Conservation (phyloP, 2,113 vertebrate species). For the Oncorhynchus masou region DNA sequence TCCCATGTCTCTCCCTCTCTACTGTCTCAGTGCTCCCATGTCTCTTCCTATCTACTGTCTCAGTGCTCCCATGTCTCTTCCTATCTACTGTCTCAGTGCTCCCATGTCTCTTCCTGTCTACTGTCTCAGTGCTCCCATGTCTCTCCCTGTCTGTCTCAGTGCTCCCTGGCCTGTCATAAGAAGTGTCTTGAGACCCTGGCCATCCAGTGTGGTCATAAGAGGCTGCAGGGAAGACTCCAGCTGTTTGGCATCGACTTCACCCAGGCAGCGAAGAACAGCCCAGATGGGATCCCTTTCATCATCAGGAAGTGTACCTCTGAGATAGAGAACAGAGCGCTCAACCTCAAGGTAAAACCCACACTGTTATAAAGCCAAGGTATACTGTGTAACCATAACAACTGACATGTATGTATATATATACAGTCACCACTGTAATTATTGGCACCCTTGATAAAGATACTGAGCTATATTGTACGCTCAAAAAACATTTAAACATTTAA, state of each 20-base stretch:
- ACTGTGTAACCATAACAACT: background rate
- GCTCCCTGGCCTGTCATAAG: constrained; percentile 93
- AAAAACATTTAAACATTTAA: too few species aligned
- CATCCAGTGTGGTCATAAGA: constrained; percentile 97
- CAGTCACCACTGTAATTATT: too few species aligned
- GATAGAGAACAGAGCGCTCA: constrained; percentile 91
- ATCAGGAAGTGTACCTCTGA: constrained; percentile 96
- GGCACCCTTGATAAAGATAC: too few species aligned
- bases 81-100: too few species aligned
- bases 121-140: too few species aligned
- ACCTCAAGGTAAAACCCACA: constrained; percentile 82
- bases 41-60: too few species aligned
- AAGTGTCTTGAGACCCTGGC: constrained; percentile 96
- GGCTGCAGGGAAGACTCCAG: constrained; percentile 89
- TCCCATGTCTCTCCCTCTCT: too few species aligned
- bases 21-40: too few species aligned
- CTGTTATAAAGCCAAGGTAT: background rate
- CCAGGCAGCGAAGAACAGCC: constrained; percentile 83
- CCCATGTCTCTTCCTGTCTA: too few species aligned
- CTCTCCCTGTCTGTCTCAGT: constrained; percentile 68
- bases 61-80: too few species aligned
- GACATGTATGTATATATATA: background rate
- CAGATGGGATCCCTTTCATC: constrained; percentile 92
- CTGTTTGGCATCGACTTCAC: constrained; percentile 94
- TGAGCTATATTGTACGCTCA: too few species aligned